phyloP scores from a whole-genome alignment of 2,888 invertebrate genomes.

The Melanchra persicariae region DNA sequence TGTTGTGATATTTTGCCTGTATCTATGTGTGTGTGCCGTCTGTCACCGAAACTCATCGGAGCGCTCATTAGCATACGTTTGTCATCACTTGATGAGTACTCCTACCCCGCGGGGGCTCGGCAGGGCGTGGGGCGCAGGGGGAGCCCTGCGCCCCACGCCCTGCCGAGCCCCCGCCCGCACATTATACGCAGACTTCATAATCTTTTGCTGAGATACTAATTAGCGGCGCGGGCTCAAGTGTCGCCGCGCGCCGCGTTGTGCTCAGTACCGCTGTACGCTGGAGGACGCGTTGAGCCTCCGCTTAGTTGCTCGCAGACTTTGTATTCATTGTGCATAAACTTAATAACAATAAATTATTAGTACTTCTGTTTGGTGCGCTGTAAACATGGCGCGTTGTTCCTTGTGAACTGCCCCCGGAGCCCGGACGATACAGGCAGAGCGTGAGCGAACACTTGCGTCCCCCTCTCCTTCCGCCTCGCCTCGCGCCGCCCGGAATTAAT shows the following conservation, averaged over 20 bases:
- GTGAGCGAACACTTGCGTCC: not conserved
- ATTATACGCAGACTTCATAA: conserved; percentile 40
- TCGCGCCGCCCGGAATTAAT: conserved; percentile 15
- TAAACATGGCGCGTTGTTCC: conserved; percentile 13
- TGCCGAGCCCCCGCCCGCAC: not conserved
- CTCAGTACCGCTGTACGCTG: too few relatives aligned
- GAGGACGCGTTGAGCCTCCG: not conserved
- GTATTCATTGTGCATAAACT: conserved; percentile 12
- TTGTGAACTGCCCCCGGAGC: conserved; percentile 13
- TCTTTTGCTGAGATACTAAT: conserved; percentile 42
- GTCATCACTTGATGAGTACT: conserved; percentile 53
- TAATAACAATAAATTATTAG: conserved; percentile 23
- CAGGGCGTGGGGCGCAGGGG: too few relatives aligned
- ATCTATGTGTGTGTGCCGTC: conserved; percentile 9
- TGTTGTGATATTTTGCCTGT: not conserved
- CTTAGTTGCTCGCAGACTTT: conserved; percentile 3
- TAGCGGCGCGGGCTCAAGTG: conserved; percentile 9
- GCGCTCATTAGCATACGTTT: conserved; percentile 56
- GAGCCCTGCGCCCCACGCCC: not conserved
- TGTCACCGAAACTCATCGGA: conserved; percentile 48
- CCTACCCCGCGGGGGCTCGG: too few relatives aligned
- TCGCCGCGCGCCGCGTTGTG: not conserved
- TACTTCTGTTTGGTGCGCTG: conserved; percentile 10
- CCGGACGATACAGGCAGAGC: not conserved
- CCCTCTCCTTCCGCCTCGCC: not conserved